These are phyloP conservation scores for Autographa pulchrina DNA, from an alignment of 2,888 invertebrate genomes.

Conservation along the genomic window DNA sequence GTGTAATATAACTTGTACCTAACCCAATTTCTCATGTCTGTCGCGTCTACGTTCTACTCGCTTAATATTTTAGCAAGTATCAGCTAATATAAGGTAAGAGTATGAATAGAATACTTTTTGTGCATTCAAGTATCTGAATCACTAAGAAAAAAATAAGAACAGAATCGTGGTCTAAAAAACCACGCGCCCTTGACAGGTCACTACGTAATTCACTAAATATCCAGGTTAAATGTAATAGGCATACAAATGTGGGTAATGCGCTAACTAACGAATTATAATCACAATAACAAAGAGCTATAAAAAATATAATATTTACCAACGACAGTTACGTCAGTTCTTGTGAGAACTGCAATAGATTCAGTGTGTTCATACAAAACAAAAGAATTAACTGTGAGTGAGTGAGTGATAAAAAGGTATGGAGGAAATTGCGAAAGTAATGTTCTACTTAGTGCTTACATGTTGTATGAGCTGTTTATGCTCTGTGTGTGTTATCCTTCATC, in stretches of 20 bases:
- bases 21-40: too few species aligned
- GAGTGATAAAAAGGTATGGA: slow-evolving; percentile 32
- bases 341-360: slow-evolving; percentile 63
- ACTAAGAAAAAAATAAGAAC: slow-evolving; percentile 17
- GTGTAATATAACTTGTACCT: too few species aligned
- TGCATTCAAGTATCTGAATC: slow-evolving; percentile 18
- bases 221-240: slow-evolving; percentile 52
- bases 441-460: slow-evolving; percentile 26
- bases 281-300: slow-evolving; percentile 55
- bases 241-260: slow-evolving; percentile 46
- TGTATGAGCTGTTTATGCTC: slow-evolving; percentile 35
- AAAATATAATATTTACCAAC: slow-evolving; percentile 56
- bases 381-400: slow-evolving; percentile 54
- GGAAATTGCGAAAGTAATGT: slow-evolving; percentile 53
- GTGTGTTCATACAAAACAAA: slow-evolving; percentile 61
- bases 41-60: too few species aligned
- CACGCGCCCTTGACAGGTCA: slow-evolving; percentile 57
- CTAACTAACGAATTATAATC: slow-evolving; percentile 53
- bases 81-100: too few species aligned
- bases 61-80: too few species aligned
- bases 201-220: slow-evolving; percentile 50
- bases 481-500: slow-evolving; percentile 45
- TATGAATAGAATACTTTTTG: slow-evolving; percentile 23
- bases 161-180: slow-evolving; percentile 34
- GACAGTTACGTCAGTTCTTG: slow-evolving; percentile 57